Conservation (phyloP, 2,113 vertebrate genomes). For the Malurus melanocephalus region DNA sequence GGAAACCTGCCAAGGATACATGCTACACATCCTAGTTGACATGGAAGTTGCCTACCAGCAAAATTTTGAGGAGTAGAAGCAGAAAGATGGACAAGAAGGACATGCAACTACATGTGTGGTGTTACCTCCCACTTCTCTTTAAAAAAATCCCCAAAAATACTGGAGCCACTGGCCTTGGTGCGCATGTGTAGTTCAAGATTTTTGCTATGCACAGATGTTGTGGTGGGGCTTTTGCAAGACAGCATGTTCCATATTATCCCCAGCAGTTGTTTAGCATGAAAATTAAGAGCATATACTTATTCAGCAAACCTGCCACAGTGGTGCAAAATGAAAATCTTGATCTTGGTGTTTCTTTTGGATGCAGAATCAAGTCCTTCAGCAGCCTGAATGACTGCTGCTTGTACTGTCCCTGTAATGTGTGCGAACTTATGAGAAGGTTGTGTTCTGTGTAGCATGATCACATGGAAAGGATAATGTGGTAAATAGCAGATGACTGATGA, state of each 20-base stretch:
- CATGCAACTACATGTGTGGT: fast-evolving
- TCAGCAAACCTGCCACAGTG: neutral
- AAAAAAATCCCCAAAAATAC: neutral
- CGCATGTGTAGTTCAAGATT: neutral
- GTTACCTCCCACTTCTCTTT: neutral
- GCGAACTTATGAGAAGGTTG: neutral
- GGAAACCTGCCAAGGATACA: neutral
- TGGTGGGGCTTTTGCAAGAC: constrained; percentile 7
- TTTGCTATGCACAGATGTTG: neutral
- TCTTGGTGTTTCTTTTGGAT: constrained; percentile 7
- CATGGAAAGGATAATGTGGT: neutral
- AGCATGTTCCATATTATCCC: neutral
- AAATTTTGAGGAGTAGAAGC: neutral
- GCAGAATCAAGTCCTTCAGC: neutral
- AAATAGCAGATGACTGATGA: constrained; percentile 27
- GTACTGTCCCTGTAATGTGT: neutral
- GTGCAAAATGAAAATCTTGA: neutral
- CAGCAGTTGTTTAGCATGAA: constrained; percentile 7
- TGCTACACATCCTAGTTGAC: neutral
- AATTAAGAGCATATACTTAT: neutral
- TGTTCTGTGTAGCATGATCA: neutral
- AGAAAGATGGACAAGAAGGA: neutral
- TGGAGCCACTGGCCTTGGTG: neutral
- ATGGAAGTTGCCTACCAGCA: neutral
- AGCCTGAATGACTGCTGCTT: neutral